These are phyloP conservation scores for Micromussa lordhowensis DNA, from an alignment of 92 coral and sea anemone species.

Conservation along the genomic window DNA sequence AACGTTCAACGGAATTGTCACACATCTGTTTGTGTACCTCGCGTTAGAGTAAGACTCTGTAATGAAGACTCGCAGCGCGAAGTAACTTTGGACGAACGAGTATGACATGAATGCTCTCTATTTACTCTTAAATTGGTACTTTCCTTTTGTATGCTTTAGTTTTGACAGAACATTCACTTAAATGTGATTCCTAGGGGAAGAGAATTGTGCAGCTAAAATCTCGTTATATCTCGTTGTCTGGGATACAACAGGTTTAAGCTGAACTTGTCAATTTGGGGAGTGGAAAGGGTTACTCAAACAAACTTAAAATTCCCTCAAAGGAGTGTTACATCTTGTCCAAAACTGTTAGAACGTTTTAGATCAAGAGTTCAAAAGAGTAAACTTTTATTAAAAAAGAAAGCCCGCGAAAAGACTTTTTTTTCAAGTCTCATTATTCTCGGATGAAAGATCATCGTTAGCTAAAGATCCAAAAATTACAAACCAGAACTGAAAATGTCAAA, in stretches of 20 bases:
- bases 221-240: slow-evolving; percentile 10
- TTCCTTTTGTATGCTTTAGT: neutral
- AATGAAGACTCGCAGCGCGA: slow-evolving; percentile 20
- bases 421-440: slow-evolving; percentile 17
- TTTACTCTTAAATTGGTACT: neutral
- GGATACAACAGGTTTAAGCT: slow-evolving; percentile 16
- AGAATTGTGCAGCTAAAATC: slow-evolving; percentile 6
- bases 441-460: slow-evolving; percentile 61
- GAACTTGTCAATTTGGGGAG: neutral
- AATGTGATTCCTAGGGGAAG: neutral
- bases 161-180: neutral
- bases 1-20: neutral
- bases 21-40: slow-evolving; percentile 22
- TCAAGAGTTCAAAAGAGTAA: neutral
- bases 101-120: neutral
- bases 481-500: slow-evolving; percentile 66
- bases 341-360: neutral
- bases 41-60: slow-evolving; percentile 45
- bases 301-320: neutral
- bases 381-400: slow-evolving; percentile 17
- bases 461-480: slow-evolving; percentile 72
- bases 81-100: neutral
- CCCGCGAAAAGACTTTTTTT: slow-evolving; percentile 10
- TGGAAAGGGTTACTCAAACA: neutral
- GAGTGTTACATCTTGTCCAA: neutral